These are phyloP conservation scores for Sebastes matsubarae DNA, from an alignment of 2,797 vertebrate species.

Conservation along the genomic window DNA sequence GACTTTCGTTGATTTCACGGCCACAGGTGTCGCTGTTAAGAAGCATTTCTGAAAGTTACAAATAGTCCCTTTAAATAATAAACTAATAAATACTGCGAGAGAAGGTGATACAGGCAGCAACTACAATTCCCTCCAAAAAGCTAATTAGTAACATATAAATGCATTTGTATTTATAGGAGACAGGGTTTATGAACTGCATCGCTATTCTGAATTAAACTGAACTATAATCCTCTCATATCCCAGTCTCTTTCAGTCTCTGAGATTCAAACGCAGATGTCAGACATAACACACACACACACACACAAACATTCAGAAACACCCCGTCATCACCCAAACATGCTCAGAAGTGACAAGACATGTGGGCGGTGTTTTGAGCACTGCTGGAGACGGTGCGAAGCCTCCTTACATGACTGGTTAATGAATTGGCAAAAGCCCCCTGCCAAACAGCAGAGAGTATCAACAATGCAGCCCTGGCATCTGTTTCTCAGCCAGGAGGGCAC, in stretches of 20 bases:
- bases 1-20: too few species aligned
- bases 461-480: slow-evolving; percentile 73
- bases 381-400: slow-evolving; percentile 62
- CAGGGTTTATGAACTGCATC: neutral
- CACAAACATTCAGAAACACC: neutral
- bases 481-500: slow-evolving; percentile 62
- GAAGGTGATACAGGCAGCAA: neutral
- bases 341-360: slow-evolving; percentile 60
- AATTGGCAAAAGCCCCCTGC: slow-evolving; percentile 69
- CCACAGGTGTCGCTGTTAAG: too few species aligned
- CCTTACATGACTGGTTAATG: slow-evolving; percentile 65
- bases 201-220: neutral
- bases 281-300: slow-evolving; percentile 14
- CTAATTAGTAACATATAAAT: neutral
- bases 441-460: slow-evolving; percentile 68
- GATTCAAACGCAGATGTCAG: slow-evolving; percentile 25
- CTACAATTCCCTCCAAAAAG: neutral
- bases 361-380: slow-evolving; percentile 49
- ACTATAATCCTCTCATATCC: neutral
- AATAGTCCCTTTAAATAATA: too few species aligned
- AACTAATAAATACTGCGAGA: neutral
- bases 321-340: slow-evolving; percentile 43
- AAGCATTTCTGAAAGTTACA: too few species aligned
- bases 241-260: neutral
- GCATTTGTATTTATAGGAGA: neutral